Conservation (phyloP, 2,113 vertebrate species). For the Vulpes ferrilata region DNA sequence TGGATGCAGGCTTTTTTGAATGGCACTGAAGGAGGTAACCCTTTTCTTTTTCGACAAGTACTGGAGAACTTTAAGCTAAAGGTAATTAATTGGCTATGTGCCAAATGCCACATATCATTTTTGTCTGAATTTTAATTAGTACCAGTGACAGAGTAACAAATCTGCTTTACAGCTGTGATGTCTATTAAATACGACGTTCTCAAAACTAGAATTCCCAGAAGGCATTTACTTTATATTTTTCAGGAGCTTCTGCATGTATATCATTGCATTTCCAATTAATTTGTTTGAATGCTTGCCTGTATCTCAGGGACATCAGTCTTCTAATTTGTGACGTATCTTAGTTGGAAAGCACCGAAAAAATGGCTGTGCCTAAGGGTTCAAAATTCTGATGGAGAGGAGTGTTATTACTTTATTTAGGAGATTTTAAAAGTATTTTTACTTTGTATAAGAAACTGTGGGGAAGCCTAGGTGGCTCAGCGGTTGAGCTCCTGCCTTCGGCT, state of each 20-base stretch:
- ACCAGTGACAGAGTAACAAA: background rate
- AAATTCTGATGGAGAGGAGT: background rate
- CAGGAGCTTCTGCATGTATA: constrained; percentile 22
- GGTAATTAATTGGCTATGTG: constrained; percentile 87
- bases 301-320: background rate
- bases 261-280: constrained; percentile 43
- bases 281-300: constrained; percentile 39
- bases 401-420: constrained; percentile 13
- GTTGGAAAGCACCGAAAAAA: constrained; percentile 45
- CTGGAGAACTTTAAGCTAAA: constrained; percentile 99
- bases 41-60: constrained; percentile 96
- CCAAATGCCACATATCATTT: background rate
- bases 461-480: too few relatives aligned
- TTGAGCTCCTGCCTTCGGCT: too few relatives aligned
- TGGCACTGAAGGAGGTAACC: constrained; percentile 93
- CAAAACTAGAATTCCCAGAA: constrained; percentile 11
- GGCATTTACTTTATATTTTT: constrained; percentile 32
- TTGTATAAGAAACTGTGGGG: background rate
- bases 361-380: constrained; percentile 16
- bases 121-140: constrained; percentile 50
- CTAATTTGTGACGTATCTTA: constrained; percentile 9
- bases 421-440: constrained; percentile 47
- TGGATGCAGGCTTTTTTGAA: constrained; percentile 97
- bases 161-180: background rate
- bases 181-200: constrained; percentile 16